Percentiles rank a stretch among this genome's conserved stretches.
Evolutionary conservation across 1,140 invertebrate genomes (phyloP).

Genomic region (Hyposmocoma kahamanoa): DNA sequence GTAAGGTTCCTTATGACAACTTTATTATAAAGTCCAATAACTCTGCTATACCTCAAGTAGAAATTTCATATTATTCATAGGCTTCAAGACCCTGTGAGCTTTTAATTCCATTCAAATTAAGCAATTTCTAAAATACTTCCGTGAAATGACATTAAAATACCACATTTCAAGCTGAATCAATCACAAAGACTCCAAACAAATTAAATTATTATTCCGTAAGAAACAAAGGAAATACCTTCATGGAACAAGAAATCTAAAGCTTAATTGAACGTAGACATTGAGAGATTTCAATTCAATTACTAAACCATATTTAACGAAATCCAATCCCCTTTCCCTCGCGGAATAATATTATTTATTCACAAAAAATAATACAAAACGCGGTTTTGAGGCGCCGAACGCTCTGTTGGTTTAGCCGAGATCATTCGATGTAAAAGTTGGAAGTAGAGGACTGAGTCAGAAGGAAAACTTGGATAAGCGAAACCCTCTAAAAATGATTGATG

Average conservation of each 20-base stretch:
- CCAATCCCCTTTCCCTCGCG: conserved; percentile 68
- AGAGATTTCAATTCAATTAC: conserved; percentile 74
- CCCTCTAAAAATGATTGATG: conserved; percentile 74
- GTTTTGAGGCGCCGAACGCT: conserved; percentile 45
- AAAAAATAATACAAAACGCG: conserved; percentile 71
- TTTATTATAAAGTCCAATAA: no score
- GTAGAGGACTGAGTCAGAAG: conserved; percentile 57
- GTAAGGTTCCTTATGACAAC: no score
- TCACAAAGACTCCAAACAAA: conserved; percentile 15
- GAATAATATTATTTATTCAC: conserved; percentile 73
- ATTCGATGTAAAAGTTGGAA: conserved; percentile 65
- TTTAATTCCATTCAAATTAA: no score
- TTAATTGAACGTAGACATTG: conserved; percentile 73
- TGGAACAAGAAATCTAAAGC: conserved; percentile 59
- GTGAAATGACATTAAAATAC: not conserved
- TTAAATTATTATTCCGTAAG: conserved; percentile 34
- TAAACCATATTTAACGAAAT: conserved; percentile 74
- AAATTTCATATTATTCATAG: no score
- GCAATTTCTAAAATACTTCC: not conserved
- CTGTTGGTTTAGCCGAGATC: conserved; percentile 70
- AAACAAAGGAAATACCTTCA: conserved; percentile 66
- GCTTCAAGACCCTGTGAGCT: no score
- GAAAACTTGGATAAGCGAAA: conserved; percentile 70
- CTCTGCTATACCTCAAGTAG: no score
- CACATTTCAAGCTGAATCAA: conserved; percentile 9